phyloP scores from a whole-genome alignment of 2,797 vertebrate species.

The Acridotheres tristis region DNA sequence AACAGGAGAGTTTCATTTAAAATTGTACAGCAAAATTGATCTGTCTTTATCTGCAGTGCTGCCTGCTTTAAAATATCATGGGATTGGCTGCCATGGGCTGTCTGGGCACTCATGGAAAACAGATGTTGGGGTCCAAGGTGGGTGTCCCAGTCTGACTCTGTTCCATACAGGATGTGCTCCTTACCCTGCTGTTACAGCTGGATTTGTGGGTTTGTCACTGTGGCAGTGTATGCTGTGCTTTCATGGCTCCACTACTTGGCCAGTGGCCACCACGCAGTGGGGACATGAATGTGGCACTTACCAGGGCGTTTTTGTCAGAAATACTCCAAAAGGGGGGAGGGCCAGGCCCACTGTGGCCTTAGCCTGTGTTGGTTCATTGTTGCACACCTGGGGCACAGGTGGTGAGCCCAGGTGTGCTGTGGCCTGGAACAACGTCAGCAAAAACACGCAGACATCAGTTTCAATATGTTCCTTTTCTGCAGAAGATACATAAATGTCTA shows the following conservation, averaged over 20 bases:
- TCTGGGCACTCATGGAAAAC: not conserved
- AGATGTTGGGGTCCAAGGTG: not conserved
- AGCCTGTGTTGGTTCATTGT: accelerated
- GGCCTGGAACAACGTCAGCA: not conserved
- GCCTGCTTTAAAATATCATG: not conserved
- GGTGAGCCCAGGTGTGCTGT: accelerated
- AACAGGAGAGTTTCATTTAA: conserved; percentile 71
- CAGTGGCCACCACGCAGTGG: accelerated
- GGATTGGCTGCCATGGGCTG: accelerated
- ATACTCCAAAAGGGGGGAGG: not conserved
- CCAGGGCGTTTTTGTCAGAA: not conserved
- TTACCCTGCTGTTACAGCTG: not conserved
- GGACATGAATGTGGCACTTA: not conserved
- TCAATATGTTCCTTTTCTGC: not conserved
- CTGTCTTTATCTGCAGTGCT: conserved; percentile 9
- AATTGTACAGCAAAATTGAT: conserved; percentile 62
- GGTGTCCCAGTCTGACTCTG: not conserved
- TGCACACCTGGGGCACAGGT: not conserved
- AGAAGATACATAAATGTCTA: not conserved
- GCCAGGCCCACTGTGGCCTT: not conserved
- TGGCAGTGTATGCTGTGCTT: not conserved
- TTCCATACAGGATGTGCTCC: not conserved
- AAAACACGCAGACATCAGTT: not conserved
- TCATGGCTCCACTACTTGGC: not conserved
- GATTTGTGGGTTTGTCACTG: not conserved